Evolutionary conservation across 2,797 vertebrate species (phyloP).

Genomic region (Pelodytes ibericus): DNA sequence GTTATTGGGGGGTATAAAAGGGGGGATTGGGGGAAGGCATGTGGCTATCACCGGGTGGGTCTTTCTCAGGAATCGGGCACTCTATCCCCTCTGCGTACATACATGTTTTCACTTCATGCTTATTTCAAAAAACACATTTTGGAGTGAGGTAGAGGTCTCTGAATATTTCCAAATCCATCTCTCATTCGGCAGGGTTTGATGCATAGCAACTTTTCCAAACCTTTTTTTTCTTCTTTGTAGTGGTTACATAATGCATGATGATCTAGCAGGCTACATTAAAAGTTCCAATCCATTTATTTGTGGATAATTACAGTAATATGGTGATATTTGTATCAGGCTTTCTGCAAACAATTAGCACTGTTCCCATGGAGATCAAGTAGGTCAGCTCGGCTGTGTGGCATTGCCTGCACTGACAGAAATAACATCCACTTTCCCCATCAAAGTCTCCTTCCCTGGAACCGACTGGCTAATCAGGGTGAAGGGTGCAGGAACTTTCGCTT

Average conservation of each 20-base stretch:
- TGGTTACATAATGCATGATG: constrained; percentile 52
- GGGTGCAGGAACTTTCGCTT: background rate
- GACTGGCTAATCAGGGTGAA: background rate
- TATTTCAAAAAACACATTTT: constrained; percentile 55
- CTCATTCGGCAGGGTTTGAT: constrained; percentile 41
- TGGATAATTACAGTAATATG: constrained; percentile 28
- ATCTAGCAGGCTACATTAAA: constrained; percentile 41
- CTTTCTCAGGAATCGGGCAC: too few species aligned
- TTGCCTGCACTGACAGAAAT: background rate
- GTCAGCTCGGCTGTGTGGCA: constrained; percentile 1
- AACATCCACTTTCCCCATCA: background rate
- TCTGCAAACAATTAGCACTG: constrained; percentile 23
- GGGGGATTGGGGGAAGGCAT: too few species aligned
- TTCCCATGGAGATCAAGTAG: constrained; percentile 27
- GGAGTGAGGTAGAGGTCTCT: constrained; percentile 36
- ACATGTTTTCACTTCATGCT: constrained; percentile 54
- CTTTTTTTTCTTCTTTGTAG: constrained; percentile 21
- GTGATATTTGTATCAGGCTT: constrained; percentile 14
- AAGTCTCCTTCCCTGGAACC: background rate
- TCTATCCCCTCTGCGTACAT: too few species aligned
- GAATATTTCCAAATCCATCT: constrained; percentile 57
- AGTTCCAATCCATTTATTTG: constrained; percentile 47
- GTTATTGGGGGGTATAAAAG: too few species aligned
- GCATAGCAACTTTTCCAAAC: constrained; percentile 47
- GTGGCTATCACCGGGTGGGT: too few species aligned